Conservation (phyloP, 2,888 invertebrate species). For the Elgonia sp. region DNA sequence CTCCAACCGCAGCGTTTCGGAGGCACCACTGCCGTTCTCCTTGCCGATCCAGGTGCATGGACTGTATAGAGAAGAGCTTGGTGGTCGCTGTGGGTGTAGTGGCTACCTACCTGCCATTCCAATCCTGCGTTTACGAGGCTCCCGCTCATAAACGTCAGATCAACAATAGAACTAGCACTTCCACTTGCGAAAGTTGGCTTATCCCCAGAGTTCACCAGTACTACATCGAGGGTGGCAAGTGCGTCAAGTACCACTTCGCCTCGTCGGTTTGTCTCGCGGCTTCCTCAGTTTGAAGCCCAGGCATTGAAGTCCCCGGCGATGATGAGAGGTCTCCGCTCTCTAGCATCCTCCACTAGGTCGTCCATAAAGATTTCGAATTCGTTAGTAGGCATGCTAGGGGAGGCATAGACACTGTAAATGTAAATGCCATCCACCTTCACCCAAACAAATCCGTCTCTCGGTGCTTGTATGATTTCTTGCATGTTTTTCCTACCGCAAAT, state of each 20-base stretch:
- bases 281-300: conserved; percentile 76
- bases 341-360: neutral
- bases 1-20: no score
- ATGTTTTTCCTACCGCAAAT: neutral
- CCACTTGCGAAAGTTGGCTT: neutral
- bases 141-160: conserved; percentile 21
- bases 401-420: conserved; percentile 7
- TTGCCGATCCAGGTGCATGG: neutral
- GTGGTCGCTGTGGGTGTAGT: conserved; percentile 39
- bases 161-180: neutral
- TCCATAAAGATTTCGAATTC: neutral
- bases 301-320: neutral
- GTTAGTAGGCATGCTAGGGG: neutral
- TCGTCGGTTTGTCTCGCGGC: conserved; percentile 70
- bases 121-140: neutral
- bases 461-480: neutral
- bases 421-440: neutral
- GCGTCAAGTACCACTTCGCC: conserved; percentile 72
- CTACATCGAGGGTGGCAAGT: conserved; percentile 63
- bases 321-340: no score
- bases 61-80: neutral
- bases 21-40: neutral
- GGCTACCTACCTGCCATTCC: neutral
- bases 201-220: conserved; percentile 28
- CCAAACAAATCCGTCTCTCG: neutral